Percentiles rank a stretch among this genome's conserved stretches.
phyloP scores from a whole-genome alignment of 2,113 vertebrate species.

The Sisor rabdophorus region DNA sequence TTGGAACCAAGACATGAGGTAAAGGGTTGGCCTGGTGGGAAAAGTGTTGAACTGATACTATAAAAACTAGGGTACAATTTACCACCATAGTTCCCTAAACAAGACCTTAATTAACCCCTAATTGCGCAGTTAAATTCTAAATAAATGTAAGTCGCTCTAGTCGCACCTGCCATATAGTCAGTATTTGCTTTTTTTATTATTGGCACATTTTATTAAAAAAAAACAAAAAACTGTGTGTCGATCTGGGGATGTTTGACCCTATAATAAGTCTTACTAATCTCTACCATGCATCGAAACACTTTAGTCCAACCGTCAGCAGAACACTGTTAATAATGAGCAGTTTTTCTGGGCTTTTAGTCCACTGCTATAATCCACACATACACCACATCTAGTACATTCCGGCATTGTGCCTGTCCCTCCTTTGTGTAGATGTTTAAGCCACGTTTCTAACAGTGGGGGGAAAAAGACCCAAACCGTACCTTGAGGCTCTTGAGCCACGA shows the following conservation, averaged over 20 bases:
- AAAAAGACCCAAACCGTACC: conserved; percentile 61
- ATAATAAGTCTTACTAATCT: background rate
- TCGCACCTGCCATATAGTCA: too few species aligned
- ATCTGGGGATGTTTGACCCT: background rate
- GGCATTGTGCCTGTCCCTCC: background rate
- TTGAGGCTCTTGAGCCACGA: conserved; percentile 87
- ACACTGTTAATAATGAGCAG: background rate
- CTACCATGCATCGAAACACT: background rate
- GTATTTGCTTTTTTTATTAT: background rate
- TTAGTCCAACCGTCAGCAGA: background rate
- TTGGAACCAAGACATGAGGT: background rate
- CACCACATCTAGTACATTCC: background rate
- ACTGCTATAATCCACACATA: background rate
- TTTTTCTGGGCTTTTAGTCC: background rate
- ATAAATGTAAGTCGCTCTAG: too few species aligned
- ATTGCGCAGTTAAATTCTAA: too few species aligned
- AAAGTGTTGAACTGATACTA: too few species aligned
- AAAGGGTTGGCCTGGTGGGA: too few species aligned
- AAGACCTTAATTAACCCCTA: too few species aligned
- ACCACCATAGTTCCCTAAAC: too few species aligned
- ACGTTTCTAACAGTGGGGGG: background rate
- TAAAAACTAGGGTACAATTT: too few species aligned
- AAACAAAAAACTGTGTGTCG: background rate
- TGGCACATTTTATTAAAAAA: background rate
- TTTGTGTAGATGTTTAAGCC: background rate